Evolutionary conservation across 2,888 invertebrate genomes (phyloP).

Genomic region (Apotomis turbidana): DNA sequence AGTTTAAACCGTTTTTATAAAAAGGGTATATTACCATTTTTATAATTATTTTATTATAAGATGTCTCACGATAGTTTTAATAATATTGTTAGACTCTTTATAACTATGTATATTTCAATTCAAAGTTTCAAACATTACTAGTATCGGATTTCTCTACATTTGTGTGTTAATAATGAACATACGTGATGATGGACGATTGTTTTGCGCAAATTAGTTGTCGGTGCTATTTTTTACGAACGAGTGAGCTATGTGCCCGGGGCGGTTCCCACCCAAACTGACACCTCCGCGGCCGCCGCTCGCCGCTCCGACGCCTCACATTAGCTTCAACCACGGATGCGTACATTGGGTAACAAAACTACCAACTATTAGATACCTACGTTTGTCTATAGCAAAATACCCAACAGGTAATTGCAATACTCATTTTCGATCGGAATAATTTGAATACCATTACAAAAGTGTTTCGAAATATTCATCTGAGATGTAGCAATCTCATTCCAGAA

Average conservation of each 20-base stretch:
- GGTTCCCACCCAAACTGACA: conserved; percentile 68
- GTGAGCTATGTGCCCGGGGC: conserved; percentile 60
- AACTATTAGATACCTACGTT: conserved; percentile 35
- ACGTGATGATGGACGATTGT: conserved; percentile 43
- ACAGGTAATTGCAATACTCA: conserved; percentile 41
- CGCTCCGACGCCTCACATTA: conserved; percentile 59
- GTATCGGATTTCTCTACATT: too few species aligned
- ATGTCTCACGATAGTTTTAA: too few species aligned
- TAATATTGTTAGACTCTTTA: too few species aligned
- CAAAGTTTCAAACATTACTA: too few species aligned
- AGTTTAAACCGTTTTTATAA: too few species aligned
- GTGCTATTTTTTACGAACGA: conserved; percentile 61
- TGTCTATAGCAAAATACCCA: conserved; percentile 38
- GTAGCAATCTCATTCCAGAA: conserved; percentile 45
- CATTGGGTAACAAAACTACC: conserved; percentile 29
- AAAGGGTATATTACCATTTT: too few species aligned
- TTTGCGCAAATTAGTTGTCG: conserved; percentile 55
- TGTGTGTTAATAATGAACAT: background rate
- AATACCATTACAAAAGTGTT: conserved; percentile 59
- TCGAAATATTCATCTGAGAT: conserved; percentile 40
- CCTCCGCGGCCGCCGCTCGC: conserved; percentile 56
- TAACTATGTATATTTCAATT: too few species aligned
- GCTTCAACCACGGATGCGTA: conserved; percentile 48
- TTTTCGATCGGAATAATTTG: conserved; percentile 41
- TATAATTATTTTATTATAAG: too few species aligned